Percentiles rank a stretch among this genome's conserved stretches.
Evolutionary conservation across 2,888 invertebrate genomes (phyloP).

Genomic region (Bunonema sp.): DNA sequence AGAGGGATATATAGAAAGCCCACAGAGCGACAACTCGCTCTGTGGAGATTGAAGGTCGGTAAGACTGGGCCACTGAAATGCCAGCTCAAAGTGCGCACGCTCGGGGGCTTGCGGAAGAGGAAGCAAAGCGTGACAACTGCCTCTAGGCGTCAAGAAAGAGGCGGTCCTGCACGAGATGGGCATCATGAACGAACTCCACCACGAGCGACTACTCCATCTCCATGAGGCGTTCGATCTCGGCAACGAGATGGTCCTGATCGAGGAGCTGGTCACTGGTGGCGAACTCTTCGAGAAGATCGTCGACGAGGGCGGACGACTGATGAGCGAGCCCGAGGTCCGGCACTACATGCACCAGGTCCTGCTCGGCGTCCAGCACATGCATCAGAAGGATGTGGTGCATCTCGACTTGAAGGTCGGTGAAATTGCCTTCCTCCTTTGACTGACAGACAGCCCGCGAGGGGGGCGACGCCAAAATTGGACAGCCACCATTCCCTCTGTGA

Average conservation of each 20-base stretch:
- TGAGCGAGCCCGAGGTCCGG: slow-evolving; percentile 47
- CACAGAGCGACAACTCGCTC: too few relatives aligned
- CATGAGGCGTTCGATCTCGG: slow-evolving; percentile 48
- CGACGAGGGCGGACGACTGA: slow-evolving; percentile 44
- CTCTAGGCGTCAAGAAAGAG: slow-evolving; percentile 46
- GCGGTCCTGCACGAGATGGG: slow-evolving; percentile 47
- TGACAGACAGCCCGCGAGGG: too few relatives aligned
- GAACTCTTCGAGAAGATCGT: slow-evolving; percentile 48
- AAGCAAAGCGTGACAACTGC: too few relatives aligned
- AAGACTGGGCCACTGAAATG: too few relatives aligned
- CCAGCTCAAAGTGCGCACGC: too few relatives aligned
- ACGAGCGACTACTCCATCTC: slow-evolving; percentile 46
- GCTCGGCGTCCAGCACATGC: slow-evolving; percentile 48
- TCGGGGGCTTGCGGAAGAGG: too few relatives aligned
- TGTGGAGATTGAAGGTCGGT: too few relatives aligned
- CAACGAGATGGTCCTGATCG: slow-evolving; percentile 48
- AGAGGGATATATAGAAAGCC: too few relatives aligned
- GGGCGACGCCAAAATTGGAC: too few relatives aligned
- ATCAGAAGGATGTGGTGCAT: slow-evolving; percentile 47
- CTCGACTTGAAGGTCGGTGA: slow-evolving; percentile 47
- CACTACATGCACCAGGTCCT: slow-evolving; percentile 48
- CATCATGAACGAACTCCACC: slow-evolving; percentile 48
- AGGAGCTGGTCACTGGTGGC: slow-evolving; percentile 48
- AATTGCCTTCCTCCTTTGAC: too few relatives aligned
- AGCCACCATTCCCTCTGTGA: background rate